Base-by-base conservation (phyloP, 2,888 invertebrate genomes). In the Dyspetes luteomarginatus region DNA sequence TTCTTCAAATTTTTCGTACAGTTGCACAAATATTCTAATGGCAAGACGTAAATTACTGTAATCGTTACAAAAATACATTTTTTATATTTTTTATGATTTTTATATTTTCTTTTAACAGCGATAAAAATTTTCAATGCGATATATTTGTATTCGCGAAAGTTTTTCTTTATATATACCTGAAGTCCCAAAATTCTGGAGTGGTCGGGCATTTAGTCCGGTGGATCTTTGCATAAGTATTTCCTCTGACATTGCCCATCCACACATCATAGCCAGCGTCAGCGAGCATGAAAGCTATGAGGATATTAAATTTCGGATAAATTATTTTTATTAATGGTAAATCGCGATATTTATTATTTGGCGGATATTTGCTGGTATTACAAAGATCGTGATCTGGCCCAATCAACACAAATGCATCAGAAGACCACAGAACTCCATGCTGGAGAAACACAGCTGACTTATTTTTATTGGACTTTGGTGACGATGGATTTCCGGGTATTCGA, bases 211-310 rank as follows among this genome's bases (percentile, higher is more conserved):
- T 84, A 24, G 88, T 92, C 28, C 87, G 84, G 84, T 94, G 94
- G 0, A 91, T 85, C 68, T 86, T 85, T 0, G 93, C 92, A 86
- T 94, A 93, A 1, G 88, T 62, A 73, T 92, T 94, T 3, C 94
- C 94, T 73, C 94, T 91, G 2, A 93, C 82, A 84, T 94, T 94
- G 0, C 93, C 93, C 12, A 94, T 84, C 94, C 94, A 94, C 0
- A 94, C 94, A 82, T 94, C 94, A 82, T 94, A 94, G 0, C 94
- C 94, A 0, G 93, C 93, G 81, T 94, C 94, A 0, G 94, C 94
- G 69, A 94, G 88, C 7, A 94, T 84, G 78, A 92, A 94, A 0
- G 92, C 94, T 94, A 88, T 9, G 74, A 82, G 17, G 62, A 48
- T 24, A 30, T 50, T 19, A 26, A 26, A 30, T 26, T 30, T 48